A percentile compares a stretch with the other conserved stretches of the same genome.
phyloP scores from a whole-genome alignment of 2,113 vertebrate genomes.

The Coptodon rendalli region DNA sequence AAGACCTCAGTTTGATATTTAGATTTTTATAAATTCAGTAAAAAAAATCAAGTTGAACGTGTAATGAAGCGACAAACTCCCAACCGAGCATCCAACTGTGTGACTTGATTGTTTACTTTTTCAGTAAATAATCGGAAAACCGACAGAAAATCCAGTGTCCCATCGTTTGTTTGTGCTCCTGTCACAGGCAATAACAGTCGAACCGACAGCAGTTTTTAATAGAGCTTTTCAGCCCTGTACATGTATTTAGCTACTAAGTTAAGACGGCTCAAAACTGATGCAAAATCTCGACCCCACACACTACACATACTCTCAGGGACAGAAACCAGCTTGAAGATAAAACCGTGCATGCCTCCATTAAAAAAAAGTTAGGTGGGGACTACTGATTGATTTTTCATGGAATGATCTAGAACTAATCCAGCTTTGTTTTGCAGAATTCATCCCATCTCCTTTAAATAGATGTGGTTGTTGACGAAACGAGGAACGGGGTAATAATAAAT shows the following conservation, averaged over 20 bases:
- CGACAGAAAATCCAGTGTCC: not conserved
- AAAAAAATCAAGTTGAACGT: not conserved
- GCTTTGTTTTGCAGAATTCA: not conserved
- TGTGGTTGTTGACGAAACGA: not conserved
- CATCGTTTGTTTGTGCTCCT: not conserved
- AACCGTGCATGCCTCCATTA: not conserved
- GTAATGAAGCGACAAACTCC: not conserved
- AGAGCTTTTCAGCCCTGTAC: not conserved
- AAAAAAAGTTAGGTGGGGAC: not conserved
- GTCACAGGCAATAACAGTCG: not conserved
- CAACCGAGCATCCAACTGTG: not conserved
- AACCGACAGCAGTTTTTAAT: not conserved
- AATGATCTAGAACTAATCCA: not conserved
- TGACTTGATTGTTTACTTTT: not conserved
- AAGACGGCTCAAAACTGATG: not conserved
- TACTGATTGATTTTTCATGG: not conserved
- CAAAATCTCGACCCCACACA: not conserved
- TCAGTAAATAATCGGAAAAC: not conserved
- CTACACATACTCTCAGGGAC: not conserved
- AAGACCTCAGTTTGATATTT: not conserved
- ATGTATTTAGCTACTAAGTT: not conserved
- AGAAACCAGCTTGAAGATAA: not conserved
- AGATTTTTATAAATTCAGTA: not conserved
- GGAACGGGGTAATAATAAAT: not conserved
- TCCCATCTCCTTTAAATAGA: not conserved